Base-by-base conservation (phyloP, 2,113 vertebrate genomes). In the Sceloporus tristichus region DNA sequence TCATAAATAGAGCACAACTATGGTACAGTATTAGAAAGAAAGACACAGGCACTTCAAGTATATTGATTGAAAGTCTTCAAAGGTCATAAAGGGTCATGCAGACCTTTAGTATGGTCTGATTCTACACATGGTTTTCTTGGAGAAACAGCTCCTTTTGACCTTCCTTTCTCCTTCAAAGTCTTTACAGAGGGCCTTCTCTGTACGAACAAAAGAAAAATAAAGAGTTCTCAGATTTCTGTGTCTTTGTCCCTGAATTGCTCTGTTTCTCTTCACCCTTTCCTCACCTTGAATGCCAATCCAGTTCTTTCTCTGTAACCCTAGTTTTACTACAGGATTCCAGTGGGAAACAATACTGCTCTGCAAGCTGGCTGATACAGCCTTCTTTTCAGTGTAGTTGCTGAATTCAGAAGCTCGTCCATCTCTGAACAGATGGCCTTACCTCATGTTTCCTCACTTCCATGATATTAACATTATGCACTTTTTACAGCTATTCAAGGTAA, bases 341-440 rank as follows among this genome's bases (percentile, higher is more conserved):
- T 82, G 79, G 79, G 62, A 82, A 82, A 29, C 7, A 16, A 54
- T 70, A 66, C 2, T 13, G n/a, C 79, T 85, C 62, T 81, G 34
- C 59, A 85, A 34, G 77, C 70, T 66, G 71, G 59, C 54, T 18
- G 13, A 85, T 75, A 23, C 70, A 66, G 77, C 77, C 82, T 38
- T 77, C 59, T 79, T 68, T 77, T 73, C 54, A 27, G 19, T 73
- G 11, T 59, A 74, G 65, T 78, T 34, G 76, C 82, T 65, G 82
- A 62, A 62, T 68, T 80, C 53, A 89, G 54, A 62, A 48, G 74
- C 73, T 78, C 48, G 10, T 77, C 42, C 48, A 68, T 85, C 73
- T 85, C n/a, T 77, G 65, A 86, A 86, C 84, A 82, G 88, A 81
- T 82, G 59, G 48, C 82, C 73, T 82, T 40, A 23, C 70, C 71